Base-by-base conservation (phyloP, 92 coral and sea anemone species). In the Siderastrea radians region DNA sequence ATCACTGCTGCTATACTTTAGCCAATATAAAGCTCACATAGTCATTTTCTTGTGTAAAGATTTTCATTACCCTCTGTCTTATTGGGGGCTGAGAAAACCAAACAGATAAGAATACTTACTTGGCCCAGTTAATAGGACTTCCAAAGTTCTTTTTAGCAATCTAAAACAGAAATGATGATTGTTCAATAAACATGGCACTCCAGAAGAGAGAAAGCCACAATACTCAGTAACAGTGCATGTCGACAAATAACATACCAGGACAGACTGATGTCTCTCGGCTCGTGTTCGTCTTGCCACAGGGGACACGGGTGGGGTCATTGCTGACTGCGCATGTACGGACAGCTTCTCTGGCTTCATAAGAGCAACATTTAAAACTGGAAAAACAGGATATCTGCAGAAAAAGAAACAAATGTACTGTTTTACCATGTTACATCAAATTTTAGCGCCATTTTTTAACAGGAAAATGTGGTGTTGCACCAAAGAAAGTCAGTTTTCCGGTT, bases 101-200 rank as follows among this genome's bases (percentile, higher is more conserved):
- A 11, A 11, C 10, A 46, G 51, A 5, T 26, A 26, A 26, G 38
- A 26, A 12, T 0, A 82, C 95, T 87, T 75, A 96, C 99, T 93
- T 96, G 60, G 99, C 93, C 99, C 99, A 96, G 57, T 87, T 92
- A n/a, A 85, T 17, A 12, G 99, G 99, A 68, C 88, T 81, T 7
- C 88, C 93, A 19, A 93, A 87, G 51, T 91, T 80, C 83, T 85
- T 95, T 90, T 91, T 95, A 7, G 96, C 99, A 81, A 86, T 87
- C 99, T 96, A 71, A 3, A 72, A 64, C 59, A 72, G 47, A 26
- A 87, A 78, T 61, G 44, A 51, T 19, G 8, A 38, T 66, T 10
- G 11, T 13, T 10, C 47, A 44, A 19, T 66, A 2, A 66, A n/a
- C 3, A 66, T 10, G 9, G 47, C 13, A 6, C 47, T 44, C 47